Conservation (phyloP, 2,113 vertebrate species). For the Hyperopisus bebe region DNA sequence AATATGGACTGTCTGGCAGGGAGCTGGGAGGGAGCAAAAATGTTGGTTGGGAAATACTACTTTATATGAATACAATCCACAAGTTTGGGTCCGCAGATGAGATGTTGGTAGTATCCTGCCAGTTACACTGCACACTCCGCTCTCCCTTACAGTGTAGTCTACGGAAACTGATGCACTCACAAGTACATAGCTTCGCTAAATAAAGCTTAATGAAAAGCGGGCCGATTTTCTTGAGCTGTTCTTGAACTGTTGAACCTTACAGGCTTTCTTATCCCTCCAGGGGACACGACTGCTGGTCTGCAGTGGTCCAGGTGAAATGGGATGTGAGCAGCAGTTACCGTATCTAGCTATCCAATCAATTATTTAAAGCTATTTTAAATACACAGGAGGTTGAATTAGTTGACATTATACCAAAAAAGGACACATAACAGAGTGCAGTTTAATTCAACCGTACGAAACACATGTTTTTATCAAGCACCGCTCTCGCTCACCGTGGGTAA, state of each 20-base stretch:
- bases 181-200: not conserved
- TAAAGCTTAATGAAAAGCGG: not conserved
- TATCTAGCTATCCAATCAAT: conserved; percentile 8
- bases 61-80: not conserved
- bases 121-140: not conserved
- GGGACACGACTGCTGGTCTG: not conserved
- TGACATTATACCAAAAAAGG: conserved; percentile 1
- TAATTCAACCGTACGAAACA: not conserved
- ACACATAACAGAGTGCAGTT: not conserved
- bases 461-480: not conserved
- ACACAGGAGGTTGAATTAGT: not conserved
- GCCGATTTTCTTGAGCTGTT: not conserved
- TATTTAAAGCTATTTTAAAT: conserved; percentile 7
- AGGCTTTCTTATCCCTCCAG: not conserved
- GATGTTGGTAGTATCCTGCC: not conserved
- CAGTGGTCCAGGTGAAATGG: not conserved
- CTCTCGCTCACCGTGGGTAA: not conserved
- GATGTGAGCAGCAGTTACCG: not conserved
- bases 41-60: not conserved
- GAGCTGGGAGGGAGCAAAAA: not conserved
- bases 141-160: not conserved
- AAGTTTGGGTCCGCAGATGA: not conserved
- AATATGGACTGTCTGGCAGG: not conserved
- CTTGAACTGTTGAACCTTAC: not conserved
- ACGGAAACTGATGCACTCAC: not conserved